phyloP scores from a whole-genome alignment of 2,113 vertebrate genomes.

The Nycticryphes semicollaris region DNA sequence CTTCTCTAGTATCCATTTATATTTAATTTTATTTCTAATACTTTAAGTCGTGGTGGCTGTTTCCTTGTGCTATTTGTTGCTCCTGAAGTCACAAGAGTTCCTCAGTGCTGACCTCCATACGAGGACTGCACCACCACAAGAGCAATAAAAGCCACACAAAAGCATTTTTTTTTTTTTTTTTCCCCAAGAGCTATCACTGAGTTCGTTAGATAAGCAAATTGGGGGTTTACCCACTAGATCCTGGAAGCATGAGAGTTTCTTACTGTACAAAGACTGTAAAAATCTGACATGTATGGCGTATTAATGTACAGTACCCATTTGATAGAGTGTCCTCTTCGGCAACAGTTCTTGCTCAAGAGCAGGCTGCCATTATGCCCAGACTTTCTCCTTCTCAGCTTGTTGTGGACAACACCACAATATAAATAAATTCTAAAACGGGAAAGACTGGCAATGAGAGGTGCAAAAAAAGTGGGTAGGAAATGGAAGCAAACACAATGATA shows the following conservation, averaged over 20 bases:
- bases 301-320: not conserved
- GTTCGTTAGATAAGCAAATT: not conserved
- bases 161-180: not conserved
- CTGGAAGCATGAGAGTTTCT: not conserved
- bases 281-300: not conserved
- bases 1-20: not conserved
- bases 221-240: not conserved
- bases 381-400: not conserved
- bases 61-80: not conserved
- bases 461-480: not conserved
- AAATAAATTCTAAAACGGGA: not conserved
- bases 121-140: not conserved
- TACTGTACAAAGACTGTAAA: not conserved
- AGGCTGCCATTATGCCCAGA: not conserved
- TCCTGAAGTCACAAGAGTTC: not conserved
- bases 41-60: not conserved
- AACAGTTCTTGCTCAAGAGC: not conserved
- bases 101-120: not conserved
- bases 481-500: not conserved
- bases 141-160: not conserved
- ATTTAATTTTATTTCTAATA: not conserved
- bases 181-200: accelerated
- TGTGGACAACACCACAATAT: not conserved
- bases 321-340: not conserved
- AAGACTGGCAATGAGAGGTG: not conserved